Base-by-base conservation (phyloP, 2,113 vertebrate genomes). In the Redunca redunca region DNA sequence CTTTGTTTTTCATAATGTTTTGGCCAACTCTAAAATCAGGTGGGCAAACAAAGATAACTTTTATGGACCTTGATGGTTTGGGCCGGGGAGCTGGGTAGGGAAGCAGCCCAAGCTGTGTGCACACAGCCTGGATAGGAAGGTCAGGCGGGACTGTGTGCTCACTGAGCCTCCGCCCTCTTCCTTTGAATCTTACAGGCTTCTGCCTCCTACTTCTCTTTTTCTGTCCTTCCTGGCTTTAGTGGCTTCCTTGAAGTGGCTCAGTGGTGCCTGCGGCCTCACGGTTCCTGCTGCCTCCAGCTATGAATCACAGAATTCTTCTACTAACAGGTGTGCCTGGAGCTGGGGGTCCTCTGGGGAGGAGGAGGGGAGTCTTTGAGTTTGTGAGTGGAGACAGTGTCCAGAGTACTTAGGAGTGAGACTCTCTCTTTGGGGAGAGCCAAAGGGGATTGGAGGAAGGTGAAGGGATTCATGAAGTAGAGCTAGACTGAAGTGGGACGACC, bases 251-350 rank as follows among this genome's bases (percentile, higher is more conserved):
- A 52, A 71, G 58, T 83, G 60, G 30, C 19, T 97, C 43, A 25
- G 85, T 52, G 50, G 82, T 40, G 7, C 23, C 1, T 60, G 57
- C 4, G 26, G 71, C 26, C 25, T 33, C 15, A 12, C 0, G 0
- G 52, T 46, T 60, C 55, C 62, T 94, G 92, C 77, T 96, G 17
- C 46, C 58, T 92, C 36, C 58, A 52, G 88, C 60, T 50, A 98
- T 98, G 98, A 48, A 36, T 82, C 21, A 19, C 13, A 46, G 40
- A 57, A 1, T 95, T 40, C 96, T 98, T 96, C 96, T 98, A 21
- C 25, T 98, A 85, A 97, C 98, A 98, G 97, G 98, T 98, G 58
- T 4, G 14, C 62, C 6, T 19, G 77, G 95, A 88, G 17, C 14
- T 74, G 74, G 57, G 14, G 21, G 55, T 0, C 6, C 36, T 67